Percentiles rank a stretch among this genome's conserved stretches.
phyloP scores from a whole-genome alignment of 92 coral and sea anemone genomes.

The Phenganax stokvisi region DNA sequence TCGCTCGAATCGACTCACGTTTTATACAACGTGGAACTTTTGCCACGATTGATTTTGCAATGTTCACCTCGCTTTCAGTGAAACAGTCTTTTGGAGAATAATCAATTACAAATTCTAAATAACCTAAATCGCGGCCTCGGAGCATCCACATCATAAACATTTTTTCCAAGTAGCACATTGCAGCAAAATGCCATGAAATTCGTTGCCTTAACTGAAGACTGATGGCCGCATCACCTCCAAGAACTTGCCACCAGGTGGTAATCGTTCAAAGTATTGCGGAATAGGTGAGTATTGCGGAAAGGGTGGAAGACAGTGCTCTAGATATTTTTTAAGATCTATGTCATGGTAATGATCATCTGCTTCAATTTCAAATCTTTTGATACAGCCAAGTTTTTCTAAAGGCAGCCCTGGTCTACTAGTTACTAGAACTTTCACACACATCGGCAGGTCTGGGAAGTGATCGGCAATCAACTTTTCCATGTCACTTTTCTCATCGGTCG shows the following conservation, averaged over 20 bases:
- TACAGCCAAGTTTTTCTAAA: too few relatives aligned
- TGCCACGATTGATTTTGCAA: neutral
- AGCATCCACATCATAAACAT: neutral
- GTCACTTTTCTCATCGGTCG: neutral
- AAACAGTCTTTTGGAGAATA: constrained; percentile 6
- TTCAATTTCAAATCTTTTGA: too few relatives aligned
- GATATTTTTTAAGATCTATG: too few relatives aligned
- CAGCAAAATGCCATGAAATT: constrained; percentile 10
- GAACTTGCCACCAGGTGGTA: neutral
- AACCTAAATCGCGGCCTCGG: neutral
- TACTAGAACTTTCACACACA: neutral
- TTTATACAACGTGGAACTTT: neutral
- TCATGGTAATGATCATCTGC: too few relatives aligned
- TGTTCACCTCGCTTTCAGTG: neutral
- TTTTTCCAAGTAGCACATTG: neutral
- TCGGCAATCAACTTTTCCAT: constrained; percentile 11
- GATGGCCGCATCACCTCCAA: neutral
- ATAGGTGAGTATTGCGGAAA: too few relatives aligned
- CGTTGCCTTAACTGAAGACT: neutral
- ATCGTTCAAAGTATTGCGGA: too few relatives aligned
- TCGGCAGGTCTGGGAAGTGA: constrained; percentile 3
- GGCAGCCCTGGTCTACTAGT: too few relatives aligned
- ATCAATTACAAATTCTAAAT: neutral
- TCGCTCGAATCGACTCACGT: neutral
- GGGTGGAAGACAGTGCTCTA: too few relatives aligned